Evolutionary conservation across 2,113 vertebrate genomes (phyloP).

Genomic region (Strix uralensis): DNA sequence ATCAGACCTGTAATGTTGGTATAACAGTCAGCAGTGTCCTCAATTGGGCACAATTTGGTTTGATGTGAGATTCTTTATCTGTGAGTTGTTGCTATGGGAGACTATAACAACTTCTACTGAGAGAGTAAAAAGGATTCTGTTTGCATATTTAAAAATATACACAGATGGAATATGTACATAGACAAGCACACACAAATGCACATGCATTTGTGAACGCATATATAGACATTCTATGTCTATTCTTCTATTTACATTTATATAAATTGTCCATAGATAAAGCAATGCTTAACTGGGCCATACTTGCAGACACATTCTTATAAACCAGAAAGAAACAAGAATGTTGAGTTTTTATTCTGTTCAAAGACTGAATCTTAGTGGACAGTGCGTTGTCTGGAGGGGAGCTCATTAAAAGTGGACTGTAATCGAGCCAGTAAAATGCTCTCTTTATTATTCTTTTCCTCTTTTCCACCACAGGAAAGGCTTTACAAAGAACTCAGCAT

Average conservation of each 20-base stretch:
- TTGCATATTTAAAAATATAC: slow-evolving; percentile 28
- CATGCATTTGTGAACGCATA: neutral
- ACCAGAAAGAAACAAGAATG: neutral
- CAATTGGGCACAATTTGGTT: neutral
- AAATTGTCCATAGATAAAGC: neutral
- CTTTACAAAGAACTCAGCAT: neutral
- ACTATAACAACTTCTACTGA: slow-evolving; percentile 2
- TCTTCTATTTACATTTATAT: neutral
- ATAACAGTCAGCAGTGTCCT: neutral
- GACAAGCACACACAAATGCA: neutral
- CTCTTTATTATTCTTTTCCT: neutral
- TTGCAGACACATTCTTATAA: neutral
- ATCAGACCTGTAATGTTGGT: neutral
- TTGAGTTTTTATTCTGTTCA: rapidly evolving
- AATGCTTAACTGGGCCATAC: neutral
- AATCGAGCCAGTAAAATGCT: neutral
- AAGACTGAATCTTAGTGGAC: neutral
- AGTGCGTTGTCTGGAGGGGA: neutral
- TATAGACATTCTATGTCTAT: neutral
- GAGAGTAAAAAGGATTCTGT: slow-evolving; percentile 5
- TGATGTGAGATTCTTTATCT: slow-evolving; percentile 33
- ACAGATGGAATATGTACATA: neutral
- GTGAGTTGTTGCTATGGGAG: slow-evolving; percentile 49
- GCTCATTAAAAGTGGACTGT: neutral
- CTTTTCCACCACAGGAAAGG: neutral